Evolutionary conservation across 2,888 invertebrate species (phyloP).

Genomic region (Drosophila testacea): DNA sequence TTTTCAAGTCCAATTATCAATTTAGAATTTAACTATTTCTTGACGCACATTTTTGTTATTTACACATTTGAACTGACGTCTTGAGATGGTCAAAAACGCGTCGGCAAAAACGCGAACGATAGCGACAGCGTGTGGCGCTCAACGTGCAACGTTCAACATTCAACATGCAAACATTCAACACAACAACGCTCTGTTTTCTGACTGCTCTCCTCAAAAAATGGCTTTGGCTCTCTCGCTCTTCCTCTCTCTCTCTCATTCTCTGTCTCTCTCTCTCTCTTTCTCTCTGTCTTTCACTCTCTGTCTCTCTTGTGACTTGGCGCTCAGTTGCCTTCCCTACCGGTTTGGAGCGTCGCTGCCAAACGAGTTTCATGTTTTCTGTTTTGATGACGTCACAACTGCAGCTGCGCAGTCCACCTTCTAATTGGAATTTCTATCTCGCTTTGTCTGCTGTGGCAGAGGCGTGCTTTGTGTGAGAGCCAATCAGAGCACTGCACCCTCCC

Average conservation of each 20-base stretch:
- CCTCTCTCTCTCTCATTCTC: neutral
- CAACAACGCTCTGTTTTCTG: conserved; percentile 10
- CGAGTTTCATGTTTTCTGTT: conserved; percentile 46
- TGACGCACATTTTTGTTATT: conserved; percentile 18
- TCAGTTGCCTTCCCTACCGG: conserved; percentile 45
- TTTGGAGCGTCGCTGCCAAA: conserved; percentile 55
- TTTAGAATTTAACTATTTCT: neutral
- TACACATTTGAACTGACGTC: conserved; percentile 3
- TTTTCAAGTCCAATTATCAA: conserved; percentile 8
- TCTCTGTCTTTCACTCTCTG: conserved; percentile 5
- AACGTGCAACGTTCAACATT: conserved; percentile 64
- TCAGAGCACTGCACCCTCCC: conserved; percentile 45
- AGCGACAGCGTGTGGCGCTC: conserved; percentile 34
- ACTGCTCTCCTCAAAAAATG: conserved; percentile 38
- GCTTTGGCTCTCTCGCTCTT: conserved; percentile 33
- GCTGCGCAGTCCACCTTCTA: conserved; percentile 60
- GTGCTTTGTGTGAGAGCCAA: conserved; percentile 58
- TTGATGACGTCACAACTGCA: conserved; percentile 73
- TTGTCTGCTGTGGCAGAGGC: conserved; percentile 50
- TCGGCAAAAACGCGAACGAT: conserved; percentile 77
- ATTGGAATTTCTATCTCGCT: conserved; percentile 48
- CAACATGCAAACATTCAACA: conserved; percentile 44
- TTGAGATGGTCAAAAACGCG: conserved; percentile 70
- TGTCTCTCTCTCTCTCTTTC: neutral
- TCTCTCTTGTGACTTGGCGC: conserved; percentile 5